Evolutionary conservation across 2,113 vertebrate species (phyloP), one percentile per base, ranked within the genome.

Genomic region (Hepsetus odoe): DNA sequence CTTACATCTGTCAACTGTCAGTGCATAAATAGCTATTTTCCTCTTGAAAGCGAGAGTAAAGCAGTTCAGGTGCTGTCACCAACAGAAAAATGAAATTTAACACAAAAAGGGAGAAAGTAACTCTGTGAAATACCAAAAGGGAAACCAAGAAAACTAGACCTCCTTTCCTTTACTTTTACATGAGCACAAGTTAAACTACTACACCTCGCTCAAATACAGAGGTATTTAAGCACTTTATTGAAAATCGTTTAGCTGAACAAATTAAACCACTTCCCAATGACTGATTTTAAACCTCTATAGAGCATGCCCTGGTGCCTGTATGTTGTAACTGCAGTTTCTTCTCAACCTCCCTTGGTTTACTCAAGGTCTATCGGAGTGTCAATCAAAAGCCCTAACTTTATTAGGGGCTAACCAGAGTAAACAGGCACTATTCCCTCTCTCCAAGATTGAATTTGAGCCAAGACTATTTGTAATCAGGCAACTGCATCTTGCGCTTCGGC

Each of bases 341-440:
- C 61, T 65, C 33, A 3, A 1, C 20, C 33, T 38, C 12, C 20
- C 18, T 10, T 76, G 38, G 84, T 80, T 79, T 80, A 74, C 53
- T 24, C 24, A 38, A 16, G 18, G 74, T 82, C 65, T 72, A 55
- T 28, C 62, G 9, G 33, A n/a, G 67, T 82, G 81, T 82, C 87
- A 82, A 14, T 85, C 83, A 87, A 46, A 46, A 28, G 20, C 33
- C 49, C 44, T 26, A 61, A 77, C 81, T 83, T 80, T 70, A 84
- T 88, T 74, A 77, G 46, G 55, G 84, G 80, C 84, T 87, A 86
- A 89, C 80, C 59, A 81, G 51, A 71, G 42, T 38, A 69, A 70
- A 82, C 77, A 80, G 75, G 20, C 65, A 76, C 66, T 66, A 24
- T 79, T 35, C 42, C 28, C 69, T 49, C 58, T n/a, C 46, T 6